Percentiles rank a stretch among this genome's conserved stretches.
phyloP scores from a whole-genome alignment of 2,888 invertebrate genomes.

The Eupithecia exiguata region DNA sequence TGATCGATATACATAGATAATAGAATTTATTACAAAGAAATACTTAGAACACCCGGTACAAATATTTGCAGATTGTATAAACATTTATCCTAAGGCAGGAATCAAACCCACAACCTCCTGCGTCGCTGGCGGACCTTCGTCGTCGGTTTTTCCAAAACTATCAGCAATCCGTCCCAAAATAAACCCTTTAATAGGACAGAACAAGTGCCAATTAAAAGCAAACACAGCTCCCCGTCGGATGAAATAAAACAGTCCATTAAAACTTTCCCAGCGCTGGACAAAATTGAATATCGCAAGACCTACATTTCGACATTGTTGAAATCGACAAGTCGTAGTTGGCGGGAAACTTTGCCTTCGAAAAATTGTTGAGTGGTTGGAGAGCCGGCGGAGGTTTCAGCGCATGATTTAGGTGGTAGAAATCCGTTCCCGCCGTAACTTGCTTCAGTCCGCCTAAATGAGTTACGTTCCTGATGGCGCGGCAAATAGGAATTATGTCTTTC shows the following conservation, averaged over 20 bases:
- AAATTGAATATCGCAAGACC: constrained; percentile 41
- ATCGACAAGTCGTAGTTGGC: constrained; percentile 31
- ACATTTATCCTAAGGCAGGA: no score
- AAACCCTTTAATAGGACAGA: not conserved
- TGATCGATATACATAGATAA: no score
- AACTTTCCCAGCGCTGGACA: constrained; percentile 39
- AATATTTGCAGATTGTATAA: no score
- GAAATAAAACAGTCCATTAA: constrained; percentile 38
- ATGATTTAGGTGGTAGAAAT: not conserved
- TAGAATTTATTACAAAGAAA: no score
- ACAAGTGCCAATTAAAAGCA: constrained; percentile 15
- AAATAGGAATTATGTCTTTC: no score
- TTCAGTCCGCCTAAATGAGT: no score
- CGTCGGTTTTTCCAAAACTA: not conserved
- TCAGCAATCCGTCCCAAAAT: not conserved
- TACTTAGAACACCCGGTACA: no score
- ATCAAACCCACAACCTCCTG: no score
- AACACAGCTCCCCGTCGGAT: constrained; percentile 22
- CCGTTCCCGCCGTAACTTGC: no score
- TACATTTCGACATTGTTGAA: constrained; percentile 42
- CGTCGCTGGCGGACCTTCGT: no score
- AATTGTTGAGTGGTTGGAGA: constrained; percentile 34
- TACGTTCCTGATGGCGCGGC: no score
- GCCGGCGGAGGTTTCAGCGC: not conserved
- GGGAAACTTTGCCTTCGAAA: constrained; percentile 39